These are phyloP conservation scores for Selene dorsalis DNA, from an alignment of 2,797 vertebrate species.

Conservation along the genomic window DNA sequence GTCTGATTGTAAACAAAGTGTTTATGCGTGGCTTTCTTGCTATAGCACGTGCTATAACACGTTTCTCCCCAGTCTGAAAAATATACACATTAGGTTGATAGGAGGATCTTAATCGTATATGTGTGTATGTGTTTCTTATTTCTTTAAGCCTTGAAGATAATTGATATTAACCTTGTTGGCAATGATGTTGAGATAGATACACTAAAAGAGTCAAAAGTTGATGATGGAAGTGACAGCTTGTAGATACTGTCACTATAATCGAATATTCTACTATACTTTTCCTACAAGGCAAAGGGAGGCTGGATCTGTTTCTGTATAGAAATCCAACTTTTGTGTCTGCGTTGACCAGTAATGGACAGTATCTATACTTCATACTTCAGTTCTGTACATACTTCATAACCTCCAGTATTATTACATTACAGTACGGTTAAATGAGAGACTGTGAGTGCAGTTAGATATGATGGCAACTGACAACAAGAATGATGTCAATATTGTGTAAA, in stretches of 20 bases:
- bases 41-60: not conserved
- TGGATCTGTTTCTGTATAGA: not conserved
- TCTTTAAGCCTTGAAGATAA: not conserved
- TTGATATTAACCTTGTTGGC: not conserved
- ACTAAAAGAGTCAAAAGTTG: too few relatives aligned
- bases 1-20: conserved; percentile 1
- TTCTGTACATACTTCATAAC: not conserved
- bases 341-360: too few relatives aligned
- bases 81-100: not conserved
- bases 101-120: not conserved
- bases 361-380: not conserved
- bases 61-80: not conserved
- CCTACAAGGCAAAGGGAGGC: not conserved
- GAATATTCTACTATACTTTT: not conserved
- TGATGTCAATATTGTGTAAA: not conserved
- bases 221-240: too few relatives aligned
- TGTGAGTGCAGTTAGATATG: not conserved
- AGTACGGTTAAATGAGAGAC: not conserved
- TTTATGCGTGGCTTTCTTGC: not conserved
- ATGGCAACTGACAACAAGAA: not conserved
- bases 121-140: not conserved
- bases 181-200: not conserved
- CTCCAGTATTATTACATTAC: not conserved
- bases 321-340: too few relatives aligned
- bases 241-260: too few relatives aligned